Base-by-base conservation (phyloP, 2,888 invertebrate species). In the Melanostoma scalare region DNA sequence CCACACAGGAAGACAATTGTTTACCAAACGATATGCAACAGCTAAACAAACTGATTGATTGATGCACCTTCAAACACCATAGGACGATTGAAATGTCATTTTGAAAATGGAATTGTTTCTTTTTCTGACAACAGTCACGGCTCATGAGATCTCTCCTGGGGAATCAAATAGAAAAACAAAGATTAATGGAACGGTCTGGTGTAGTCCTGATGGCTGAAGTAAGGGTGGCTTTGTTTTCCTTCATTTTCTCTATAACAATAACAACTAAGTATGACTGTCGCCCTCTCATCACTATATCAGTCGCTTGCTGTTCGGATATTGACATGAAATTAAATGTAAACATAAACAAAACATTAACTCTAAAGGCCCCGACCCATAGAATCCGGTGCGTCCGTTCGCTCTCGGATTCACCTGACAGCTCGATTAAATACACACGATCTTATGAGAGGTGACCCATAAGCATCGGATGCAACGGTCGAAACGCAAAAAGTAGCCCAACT, bases 291-390 rank as follows among this genome's bases (percentile, higher is more conserved):
- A 53, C 10, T 52, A 38, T 20, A 36, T 38, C 9, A 20, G 2
- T 6, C 10, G 8, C 30, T 55, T 10, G n/a, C 10, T 40, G 10
- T 36, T 60, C 71, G 71, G 71, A 65, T 80, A 67, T 80, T 75
- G 80, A 80, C 80, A 75, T 60, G 68, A 71, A 80, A 80, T 80
- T 76, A 80, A 80, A 71, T 58, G 35, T 76, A 80, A 76, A 80
- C 80, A 80, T 76, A 80, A 76, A 80, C 80, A 80, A 48, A 80
- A 76, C 71, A 80, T 80, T 80, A 80, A 80, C 69, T 80, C 58
- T 80, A n/a, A n/a, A n/a, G n/a, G n/a, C n/a, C n/a, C n/a, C n/a
- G n/a, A n/a, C n/a, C n/a, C n/a, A n/a, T n/a, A n/a, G n/a, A n/a
- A n/a, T n/a, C n/a, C n/a, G n/a, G n/a, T n/a, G n/a, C n/a, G n/a